phyloP scores from a whole-genome alignment of 2,113 vertebrate species.

The Gnathonemus longibarbis region DNA sequence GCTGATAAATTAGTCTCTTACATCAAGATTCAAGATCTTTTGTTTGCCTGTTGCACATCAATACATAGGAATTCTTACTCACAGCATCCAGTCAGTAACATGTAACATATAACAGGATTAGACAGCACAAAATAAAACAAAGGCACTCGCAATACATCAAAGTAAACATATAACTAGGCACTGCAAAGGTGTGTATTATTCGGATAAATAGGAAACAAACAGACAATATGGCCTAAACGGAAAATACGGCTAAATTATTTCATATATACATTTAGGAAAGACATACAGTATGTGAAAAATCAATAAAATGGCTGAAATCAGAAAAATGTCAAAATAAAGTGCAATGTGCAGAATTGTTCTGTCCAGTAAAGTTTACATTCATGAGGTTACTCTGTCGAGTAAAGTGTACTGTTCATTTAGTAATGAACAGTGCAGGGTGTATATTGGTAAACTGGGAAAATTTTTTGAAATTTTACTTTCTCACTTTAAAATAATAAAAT shows the following conservation, averaged over 20 bases:
- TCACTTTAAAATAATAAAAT: no score
- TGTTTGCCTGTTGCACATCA: background rate
- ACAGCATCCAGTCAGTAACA: background rate
- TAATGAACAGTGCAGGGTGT: background rate
- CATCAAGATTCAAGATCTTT: background rate
- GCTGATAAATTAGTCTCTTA: background rate
- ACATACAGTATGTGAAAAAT: no score
- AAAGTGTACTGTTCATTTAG: background rate
- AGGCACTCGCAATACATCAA: background rate
- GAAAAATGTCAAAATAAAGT: background rate
- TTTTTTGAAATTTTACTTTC: no score
- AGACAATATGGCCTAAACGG: background rate
- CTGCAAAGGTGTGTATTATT: background rate
- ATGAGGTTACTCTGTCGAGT: background rate
- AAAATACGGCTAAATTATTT: background rate
- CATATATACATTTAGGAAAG: background rate
- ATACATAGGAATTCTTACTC: background rate
- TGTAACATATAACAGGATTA: background rate
- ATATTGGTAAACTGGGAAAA: no score
- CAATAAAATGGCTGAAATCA: background rate
- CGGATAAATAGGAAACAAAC: background rate
- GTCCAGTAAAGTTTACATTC: background rate
- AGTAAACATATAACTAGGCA: background rate
- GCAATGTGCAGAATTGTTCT: background rate
- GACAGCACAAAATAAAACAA: background rate